Evolutionary conservation across 2,888 invertebrate genomes (phyloP).

Genomic region (Ectemnius continuus): DNA sequence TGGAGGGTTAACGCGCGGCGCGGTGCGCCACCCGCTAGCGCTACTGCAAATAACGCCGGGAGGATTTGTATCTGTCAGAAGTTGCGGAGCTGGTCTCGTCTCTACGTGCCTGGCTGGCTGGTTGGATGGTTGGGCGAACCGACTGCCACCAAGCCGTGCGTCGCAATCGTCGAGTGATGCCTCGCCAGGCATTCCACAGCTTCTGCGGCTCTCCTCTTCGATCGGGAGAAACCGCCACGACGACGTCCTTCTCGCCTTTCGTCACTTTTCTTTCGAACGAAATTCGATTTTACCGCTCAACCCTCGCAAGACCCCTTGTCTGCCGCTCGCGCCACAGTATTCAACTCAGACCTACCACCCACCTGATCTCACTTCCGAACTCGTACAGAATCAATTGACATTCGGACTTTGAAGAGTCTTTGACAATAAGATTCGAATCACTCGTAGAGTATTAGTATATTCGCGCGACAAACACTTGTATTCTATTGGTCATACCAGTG

Average conservation of each 20-base stretch:
- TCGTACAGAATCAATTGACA: too few relatives aligned
- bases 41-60: conserved; percentile 70
- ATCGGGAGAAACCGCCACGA: conserved; percentile 49
- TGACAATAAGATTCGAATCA: too few relatives aligned
- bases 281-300: too few relatives aligned
- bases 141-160: conserved; percentile 35
- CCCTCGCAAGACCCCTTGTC: conserved; percentile 35
- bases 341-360: too few relatives aligned
- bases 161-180: conserved; percentile 59
- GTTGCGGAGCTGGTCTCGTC: conserved; percentile 66
- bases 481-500: neutral
- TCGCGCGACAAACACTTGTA: neutral
- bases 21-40: neutral
- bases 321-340: too few relatives aligned
- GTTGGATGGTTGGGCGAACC: neutral
- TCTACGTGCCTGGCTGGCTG: conserved; percentile 58
- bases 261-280: conserved; percentile 50
- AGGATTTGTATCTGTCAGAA: conserved; percentile 74
- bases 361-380: too few relatives aligned
- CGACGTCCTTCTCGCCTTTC: conserved; percentile 8
- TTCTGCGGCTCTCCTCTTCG: conserved; percentile 48
- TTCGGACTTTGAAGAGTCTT: too few relatives aligned
- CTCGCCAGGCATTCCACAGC: conserved; percentile 63
- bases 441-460: too few relatives aligned
- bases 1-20: conserved; percentile 55